A percentile compares a stretch with the other conserved stretches of the same genome.
Evolutionary conservation across 1,140 invertebrate species (phyloP).

Genomic region (Drosophila lini): DNA sequence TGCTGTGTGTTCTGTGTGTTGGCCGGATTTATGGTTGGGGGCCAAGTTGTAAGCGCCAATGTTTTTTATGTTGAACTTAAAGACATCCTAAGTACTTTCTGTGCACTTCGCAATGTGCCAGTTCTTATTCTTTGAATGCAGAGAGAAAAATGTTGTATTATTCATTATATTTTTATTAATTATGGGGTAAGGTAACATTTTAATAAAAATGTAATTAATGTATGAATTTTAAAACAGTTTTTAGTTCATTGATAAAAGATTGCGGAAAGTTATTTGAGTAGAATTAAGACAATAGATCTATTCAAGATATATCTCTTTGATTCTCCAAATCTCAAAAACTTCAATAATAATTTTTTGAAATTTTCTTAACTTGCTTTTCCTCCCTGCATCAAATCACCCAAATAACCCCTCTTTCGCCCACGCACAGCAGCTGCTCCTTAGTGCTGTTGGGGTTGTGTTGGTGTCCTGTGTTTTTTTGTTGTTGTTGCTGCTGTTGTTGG

Average conservation of each 20-base stretch:
- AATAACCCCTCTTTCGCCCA: conserved; percentile 7
- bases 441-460: conserved; percentile 29
- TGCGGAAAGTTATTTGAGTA: background rate
- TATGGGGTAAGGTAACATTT: background rate
- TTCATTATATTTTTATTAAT: background rate
- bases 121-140: conserved; percentile 28
- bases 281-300: background rate
- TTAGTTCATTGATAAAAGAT: background rate
- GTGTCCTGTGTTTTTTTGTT: conserved; percentile 12
- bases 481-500: conserved; percentile 29
- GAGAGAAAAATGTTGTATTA: background rate
- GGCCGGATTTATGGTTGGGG: conserved; percentile 77
- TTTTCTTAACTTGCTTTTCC: background rate
- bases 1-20: conserved; percentile 25
- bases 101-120: conserved; percentile 62
- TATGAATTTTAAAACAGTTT: background rate
- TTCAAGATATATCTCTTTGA: background rate
- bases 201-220: background rate
- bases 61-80: conserved; percentile 79
- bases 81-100: conserved; percentile 73
- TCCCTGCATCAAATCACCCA: background rate
- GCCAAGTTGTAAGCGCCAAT: conserved; percentile 66
- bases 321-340: background rate
- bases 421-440: conserved; percentile 23
- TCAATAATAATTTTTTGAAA: too few species aligned